A percentile compares a stretch with the other conserved stretches of the same genome.
Conservation (phyloP, 2,113 vertebrate genomes). For the Ctenomys sociabilis region DNA sequence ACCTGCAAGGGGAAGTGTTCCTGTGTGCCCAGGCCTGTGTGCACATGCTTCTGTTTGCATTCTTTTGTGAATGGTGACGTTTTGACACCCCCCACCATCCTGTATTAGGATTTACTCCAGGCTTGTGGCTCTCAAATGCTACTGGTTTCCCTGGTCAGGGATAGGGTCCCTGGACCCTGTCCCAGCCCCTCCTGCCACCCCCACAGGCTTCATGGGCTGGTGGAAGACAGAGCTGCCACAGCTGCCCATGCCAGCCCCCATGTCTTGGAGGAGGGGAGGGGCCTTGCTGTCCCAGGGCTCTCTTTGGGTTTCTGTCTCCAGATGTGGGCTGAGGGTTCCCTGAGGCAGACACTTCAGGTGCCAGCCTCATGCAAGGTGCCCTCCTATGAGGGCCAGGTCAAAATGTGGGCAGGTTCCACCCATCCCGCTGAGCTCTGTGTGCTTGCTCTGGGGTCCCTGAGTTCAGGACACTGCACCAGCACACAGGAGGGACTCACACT, state of each 20-base stretch:
- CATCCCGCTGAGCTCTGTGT: background rate
- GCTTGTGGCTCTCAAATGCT: background rate
- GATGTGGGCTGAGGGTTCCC: background rate
- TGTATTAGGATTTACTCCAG: background rate
- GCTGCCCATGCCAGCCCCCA: too few relatives aligned
- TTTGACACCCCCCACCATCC: background rate
- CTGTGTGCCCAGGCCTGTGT: too few relatives aligned
- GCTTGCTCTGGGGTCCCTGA: background rate
- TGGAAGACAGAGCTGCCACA: too few relatives aligned
- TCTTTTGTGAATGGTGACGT: fast-evolving
- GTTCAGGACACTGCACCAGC: too few relatives aligned
- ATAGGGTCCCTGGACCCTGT: background rate
- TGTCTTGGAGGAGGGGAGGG: background rate
- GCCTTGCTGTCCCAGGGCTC: background rate
- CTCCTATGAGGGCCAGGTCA: background rate
- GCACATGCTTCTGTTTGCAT: fast-evolving
- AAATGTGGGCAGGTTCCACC: background rate
- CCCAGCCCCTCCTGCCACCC: background rate
- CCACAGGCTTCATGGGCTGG: too few relatives aligned
- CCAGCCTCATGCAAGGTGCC: background rate
- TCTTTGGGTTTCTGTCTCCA: background rate
- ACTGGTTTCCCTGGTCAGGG: background rate
- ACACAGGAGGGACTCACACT: too few relatives aligned
- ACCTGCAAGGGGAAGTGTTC: too few relatives aligned
- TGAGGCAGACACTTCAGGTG: too few relatives aligned